Evolutionary conservation across 2,888 invertebrate genomes (phyloP).

Genomic region (Eilema griseolum): DNA sequence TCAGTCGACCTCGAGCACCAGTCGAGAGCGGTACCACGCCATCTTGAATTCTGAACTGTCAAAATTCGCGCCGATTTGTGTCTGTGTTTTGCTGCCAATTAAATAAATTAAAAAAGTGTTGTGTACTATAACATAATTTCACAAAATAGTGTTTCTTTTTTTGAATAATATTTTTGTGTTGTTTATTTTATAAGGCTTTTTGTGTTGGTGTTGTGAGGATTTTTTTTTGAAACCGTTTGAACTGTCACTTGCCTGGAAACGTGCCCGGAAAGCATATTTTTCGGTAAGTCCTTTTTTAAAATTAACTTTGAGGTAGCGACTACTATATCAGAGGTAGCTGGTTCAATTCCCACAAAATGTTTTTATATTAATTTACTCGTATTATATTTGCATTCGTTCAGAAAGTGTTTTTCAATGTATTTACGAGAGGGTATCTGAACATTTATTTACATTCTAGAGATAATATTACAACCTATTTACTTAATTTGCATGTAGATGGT

Average conservation of each 20-base stretch:
- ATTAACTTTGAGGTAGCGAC: neutral
- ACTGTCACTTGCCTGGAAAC: no score
- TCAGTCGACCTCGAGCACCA: constrained; percentile 82
- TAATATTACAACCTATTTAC: neutral
- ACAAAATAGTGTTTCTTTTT: constrained; percentile 35
- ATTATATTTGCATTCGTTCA: no score
- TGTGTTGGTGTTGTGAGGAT: constrained; percentile 63
- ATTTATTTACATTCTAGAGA: neutral
- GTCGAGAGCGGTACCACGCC: constrained; percentile 71
- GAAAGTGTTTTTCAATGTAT: no score
- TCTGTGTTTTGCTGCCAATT: constrained; percentile 53
- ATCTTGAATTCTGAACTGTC: constrained; percentile 65
- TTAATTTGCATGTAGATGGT: neutral
- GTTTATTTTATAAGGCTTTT: constrained; percentile 50
- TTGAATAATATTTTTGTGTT: constrained; percentile 40
- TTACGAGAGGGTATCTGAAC: no score
- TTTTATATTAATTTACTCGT: neutral
- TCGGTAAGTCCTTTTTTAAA: constrained; percentile 53
- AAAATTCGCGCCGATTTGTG: constrained; percentile 73
- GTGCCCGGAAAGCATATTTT: constrained; percentile 56
- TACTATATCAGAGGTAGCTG: neutral
- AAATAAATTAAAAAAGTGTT: constrained; percentile 41
- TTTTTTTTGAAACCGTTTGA: constrained; percentile 59
- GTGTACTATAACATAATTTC: constrained; percentile 44
- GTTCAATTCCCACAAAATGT: neutral